These are phyloP conservation scores for Chaetogeoica ovagalla DNA, from an alignment of 2,888 invertebrate genomes.

Conservation along the genomic window DNA sequence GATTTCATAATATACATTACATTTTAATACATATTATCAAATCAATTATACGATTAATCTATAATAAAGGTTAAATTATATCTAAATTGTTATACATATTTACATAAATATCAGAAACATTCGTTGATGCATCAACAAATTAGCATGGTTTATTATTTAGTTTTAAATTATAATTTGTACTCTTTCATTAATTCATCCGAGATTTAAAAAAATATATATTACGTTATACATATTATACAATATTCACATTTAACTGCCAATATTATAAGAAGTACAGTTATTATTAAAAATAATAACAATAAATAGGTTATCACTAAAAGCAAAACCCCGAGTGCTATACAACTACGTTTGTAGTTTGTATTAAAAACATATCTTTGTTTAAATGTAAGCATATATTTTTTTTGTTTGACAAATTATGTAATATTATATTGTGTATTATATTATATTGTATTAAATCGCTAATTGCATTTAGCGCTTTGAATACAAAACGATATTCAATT, in stretches of 20 bases:
- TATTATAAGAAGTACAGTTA: background rate
- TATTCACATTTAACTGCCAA: too few relatives aligned
- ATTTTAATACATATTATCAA: too few relatives aligned
- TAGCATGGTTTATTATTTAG: background rate
- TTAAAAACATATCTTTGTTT: background rate
- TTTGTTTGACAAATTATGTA: background rate
- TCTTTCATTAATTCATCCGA: slow-evolving; percentile 2
- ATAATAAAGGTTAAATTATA: slow-evolving; percentile 12
- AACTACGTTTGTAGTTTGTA: background rate
- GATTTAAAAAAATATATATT: background rate
- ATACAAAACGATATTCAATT: too few relatives aligned
- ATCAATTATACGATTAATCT: background rate
- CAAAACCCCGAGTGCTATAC: background rate
- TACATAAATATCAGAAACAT: slow-evolving; percentile 1
- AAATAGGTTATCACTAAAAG: slow-evolving; percentile 12
- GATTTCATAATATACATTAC: too few relatives aligned
- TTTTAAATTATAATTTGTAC: slow-evolving; percentile 19
- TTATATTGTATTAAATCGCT: background rate
- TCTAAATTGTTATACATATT: background rate
- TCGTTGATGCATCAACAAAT: background rate
- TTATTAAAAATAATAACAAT: background rate
- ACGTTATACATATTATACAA: too few relatives aligned
- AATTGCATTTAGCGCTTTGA: background rate
- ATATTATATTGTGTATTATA: background rate
- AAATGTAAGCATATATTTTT: background rate